Base-by-base conservation (phyloP, 1,140 invertebrate genomes). In the Chironomus tepperi region DNA sequence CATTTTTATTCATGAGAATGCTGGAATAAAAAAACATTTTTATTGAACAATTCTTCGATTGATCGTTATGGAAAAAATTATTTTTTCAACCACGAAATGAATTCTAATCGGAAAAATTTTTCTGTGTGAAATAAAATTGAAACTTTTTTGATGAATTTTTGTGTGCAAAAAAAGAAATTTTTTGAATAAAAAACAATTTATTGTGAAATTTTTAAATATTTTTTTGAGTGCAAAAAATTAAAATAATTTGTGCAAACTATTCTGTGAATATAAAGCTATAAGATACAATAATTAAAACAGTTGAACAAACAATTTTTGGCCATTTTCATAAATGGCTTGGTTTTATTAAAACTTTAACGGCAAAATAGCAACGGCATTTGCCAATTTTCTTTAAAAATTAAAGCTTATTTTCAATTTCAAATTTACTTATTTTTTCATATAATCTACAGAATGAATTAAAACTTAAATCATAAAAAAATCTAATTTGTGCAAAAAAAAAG, bases 381-480 rank as follows among this genome's bases (percentile, higher is more conserved):
- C n/a, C 10, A 57, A 57, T 57, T 57, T 57, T 57, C 2, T 57
- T 57, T 10, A 57, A 57, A 57, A 57, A 57, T 12, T 12, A 2
- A 34, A 34, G 24, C 24, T 34, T 5, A 34, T 34, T 34, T 34
- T 34, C 5, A 34, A 34, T 34, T 34, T 57, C 2, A 57, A 57
- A 57, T 12, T 57, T 57, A n/a, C n/a, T 10, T 57, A n/a, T 12
- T 12, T 12, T 57, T 57, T 2, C 2, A 57, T 57, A n/a, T n/a
- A n/a, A n/a, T n/a, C n/a, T n/a, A n/a, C 9, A 57, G n/a, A 57
- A 12, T 57, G 47, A 10, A 57, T 2, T n/a, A n/a, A 57, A 57
- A n/a, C 2, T 70, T 70, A n/a, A 57, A 57, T 57, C 7, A 6
- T n/a, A 70, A 79, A 80, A 83, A 82, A 77, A 78, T 80, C 70